Percentiles rank a stretch among this genome's conserved stretches.
These are phyloP conservation scores for Lepetodrilus schrolli DNA, from an alignment of 2,888 invertebrate genomes.

Conservation along the genomic window DNA sequence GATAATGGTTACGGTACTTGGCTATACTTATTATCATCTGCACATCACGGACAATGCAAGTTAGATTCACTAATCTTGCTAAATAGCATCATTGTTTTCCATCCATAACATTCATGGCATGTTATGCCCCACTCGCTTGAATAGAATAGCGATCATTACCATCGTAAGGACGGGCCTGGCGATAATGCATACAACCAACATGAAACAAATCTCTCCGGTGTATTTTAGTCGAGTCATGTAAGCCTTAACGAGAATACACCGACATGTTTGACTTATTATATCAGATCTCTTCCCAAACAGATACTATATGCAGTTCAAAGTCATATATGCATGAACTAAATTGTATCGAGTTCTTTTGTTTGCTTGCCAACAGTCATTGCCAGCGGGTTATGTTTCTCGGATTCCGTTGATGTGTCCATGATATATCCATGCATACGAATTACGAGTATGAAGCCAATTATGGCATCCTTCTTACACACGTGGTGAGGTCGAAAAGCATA, in stretches of 20 bases:
- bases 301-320: background rate
- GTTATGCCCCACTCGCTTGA: too few relatives aligned
- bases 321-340: background rate
- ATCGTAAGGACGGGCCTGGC: too few relatives aligned
- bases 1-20: too few relatives aligned
- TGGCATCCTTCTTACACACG: background rate
- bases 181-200: background rate
- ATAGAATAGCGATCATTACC: too few relatives aligned
- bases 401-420: background rate
- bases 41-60: too few relatives aligned
- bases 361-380: background rate
- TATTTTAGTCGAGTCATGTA: conserved; percentile 3
- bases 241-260: background rate
- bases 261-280: background rate
- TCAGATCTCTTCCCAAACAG: background rate
- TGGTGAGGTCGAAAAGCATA: too few relatives aligned
- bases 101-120: too few relatives aligned
- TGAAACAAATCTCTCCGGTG: background rate
- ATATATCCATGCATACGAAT: background rate
- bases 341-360: conserved; percentile 8
- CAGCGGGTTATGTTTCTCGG: conserved; percentile 8
- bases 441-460: conserved; percentile 5
- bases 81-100: too few relatives aligned
- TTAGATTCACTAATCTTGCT: too few relatives aligned
- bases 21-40: too few relatives aligned